A percentile compares a stretch with the other conserved stretches of the same genome.
These are phyloP conservation scores for Andrena minutula DNA, from an alignment of 2,888 invertebrate species.

Conservation along the genomic window DNA sequence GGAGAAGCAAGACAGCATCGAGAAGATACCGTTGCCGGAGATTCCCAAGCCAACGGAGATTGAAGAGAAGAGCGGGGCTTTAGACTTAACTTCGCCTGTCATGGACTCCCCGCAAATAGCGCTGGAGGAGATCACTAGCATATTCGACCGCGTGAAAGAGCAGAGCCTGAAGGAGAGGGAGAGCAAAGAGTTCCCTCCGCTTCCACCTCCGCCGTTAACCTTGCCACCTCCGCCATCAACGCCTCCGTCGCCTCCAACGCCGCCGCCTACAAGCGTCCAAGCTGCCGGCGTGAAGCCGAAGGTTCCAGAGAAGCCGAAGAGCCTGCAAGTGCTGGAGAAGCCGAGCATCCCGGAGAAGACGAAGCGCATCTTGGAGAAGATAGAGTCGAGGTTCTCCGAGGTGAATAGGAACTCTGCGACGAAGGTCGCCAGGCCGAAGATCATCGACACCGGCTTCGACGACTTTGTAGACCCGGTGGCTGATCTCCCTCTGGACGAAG, in stretches of 20 bases:
- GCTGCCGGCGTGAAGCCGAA: slow-evolving; percentile 30
- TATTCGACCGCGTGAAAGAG: not conserved
- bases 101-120: not conserved
- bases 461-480: slow-evolving; percentile 84
- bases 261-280: not conserved
- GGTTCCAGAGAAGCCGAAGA: slow-evolving; percentile 68
- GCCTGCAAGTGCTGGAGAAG: slow-evolving; percentile 77
- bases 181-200: not conserved
- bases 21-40: slow-evolving; percentile 82
- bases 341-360: slow-evolving; percentile 84
- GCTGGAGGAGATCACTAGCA: not conserved
- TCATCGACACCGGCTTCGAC: slow-evolving; percentile 83
- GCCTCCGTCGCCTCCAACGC: not conserved
- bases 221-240: too few relatives aligned
- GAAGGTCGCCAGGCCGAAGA: slow-evolving; percentile 78
- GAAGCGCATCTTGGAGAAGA: slow-evolving; percentile 82
- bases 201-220: too few relatives aligned
- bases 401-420: slow-evolving; percentile 77
- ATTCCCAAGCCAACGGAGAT: slow-evolving; percentile 70
- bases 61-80: not conserved
- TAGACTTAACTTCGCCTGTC: not conserved
- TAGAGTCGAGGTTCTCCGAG: slow-evolving; percentile 81
- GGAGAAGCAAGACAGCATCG: slow-evolving; percentile 83
- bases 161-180: not conserved
- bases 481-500: slow-evolving; percentile 82